These are phyloP conservation scores for Petrophora chlorosata DNA, from an alignment of 2,888 invertebrate species.

Conservation along the genomic window DNA sequence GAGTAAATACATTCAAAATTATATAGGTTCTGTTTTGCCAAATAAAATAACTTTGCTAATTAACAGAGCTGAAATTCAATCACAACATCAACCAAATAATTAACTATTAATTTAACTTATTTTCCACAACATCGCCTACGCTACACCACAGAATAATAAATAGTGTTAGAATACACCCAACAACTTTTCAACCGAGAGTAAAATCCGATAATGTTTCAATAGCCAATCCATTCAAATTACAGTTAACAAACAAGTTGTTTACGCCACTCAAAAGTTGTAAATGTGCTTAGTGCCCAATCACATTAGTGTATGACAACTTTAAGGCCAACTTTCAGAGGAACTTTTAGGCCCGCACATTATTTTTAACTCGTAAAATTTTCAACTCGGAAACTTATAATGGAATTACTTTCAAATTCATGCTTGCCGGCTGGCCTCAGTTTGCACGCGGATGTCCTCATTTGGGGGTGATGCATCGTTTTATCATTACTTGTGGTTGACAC, in stretches of 20 bases:
- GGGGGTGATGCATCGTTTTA: conserved; percentile 43
- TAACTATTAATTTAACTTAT: not conserved
- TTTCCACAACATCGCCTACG: not conserved
- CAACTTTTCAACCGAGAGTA: conserved; percentile 9
- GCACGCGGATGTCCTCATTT: conserved; percentile 55
- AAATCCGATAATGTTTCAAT: conserved; percentile 23
- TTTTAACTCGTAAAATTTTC: conserved; percentile 64
- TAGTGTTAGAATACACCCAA: no score
- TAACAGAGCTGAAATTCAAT: no score
- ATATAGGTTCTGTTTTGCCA: no score
- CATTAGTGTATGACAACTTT: conserved; percentile 61
- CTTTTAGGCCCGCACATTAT: conserved; percentile 62
- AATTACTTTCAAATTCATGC: conserved; percentile 74
- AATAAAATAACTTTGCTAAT: no score
- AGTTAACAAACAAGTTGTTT: conserved; percentile 50
- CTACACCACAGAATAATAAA: no score
- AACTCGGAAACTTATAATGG: conserved; percentile 71
- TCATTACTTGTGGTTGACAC: not conserved
- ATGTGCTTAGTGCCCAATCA: conserved; percentile 66
- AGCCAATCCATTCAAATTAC: conserved; percentile 31
- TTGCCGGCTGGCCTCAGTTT: conserved; percentile 48
- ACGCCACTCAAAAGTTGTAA: conserved; percentile 66
- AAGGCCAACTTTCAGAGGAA: conserved; percentile 45
- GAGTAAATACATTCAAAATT: no score
- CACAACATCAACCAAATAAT: not conserved